Evolutionary conservation across 2,888 invertebrate genomes (phyloP), one percentile per base, ranked within the genome.

Genomic region (Torymus texanus): DNA sequence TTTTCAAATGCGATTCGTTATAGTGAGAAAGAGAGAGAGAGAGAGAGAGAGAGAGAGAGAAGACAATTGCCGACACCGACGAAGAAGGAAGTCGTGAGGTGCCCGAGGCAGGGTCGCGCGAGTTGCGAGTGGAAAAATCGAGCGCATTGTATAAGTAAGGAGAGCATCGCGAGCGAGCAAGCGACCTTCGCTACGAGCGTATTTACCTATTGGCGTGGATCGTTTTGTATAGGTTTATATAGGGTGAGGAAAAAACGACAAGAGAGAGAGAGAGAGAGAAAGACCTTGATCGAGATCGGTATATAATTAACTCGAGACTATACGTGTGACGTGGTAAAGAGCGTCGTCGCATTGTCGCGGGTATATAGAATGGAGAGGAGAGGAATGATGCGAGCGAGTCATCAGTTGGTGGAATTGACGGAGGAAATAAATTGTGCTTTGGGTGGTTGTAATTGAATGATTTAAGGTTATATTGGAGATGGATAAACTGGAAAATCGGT

Each of bases 241-340:
- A 18, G 79, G 70, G 63, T 79, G 58, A 70, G 75, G 71, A 74
- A 58, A 66, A 67, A 75, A 59, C 24, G 2, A 10, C 14, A 16
- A 10, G 24, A 11, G 51, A 8, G 41, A 41, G 10, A 41, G 75
- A 75, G 21, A 10, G 24, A 11, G 51, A 41, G 41, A 41, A 8
- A 41, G 75, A 75, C 79, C 79, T 79, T 79, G 79, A 75, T 79
- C 75, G 79, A 79, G 70, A 75, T 79, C 65, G 13, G 63, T 18
- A 18, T 72, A 21, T 59, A 63, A 74, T 78, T 68, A 68, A 56
- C 24, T 62, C 55, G 16, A 41, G 41, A 41, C 8, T 41, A 8
- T 8, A n/a, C 16, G 13, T 16, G 56, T 16, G 8, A 51, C 21
- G 21, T 50, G 51, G 29, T 61, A n/a, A 14, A 58, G 51, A 55